phyloP scores from a whole-genome alignment of 2,888 invertebrate genomes.

The Baronia brevicornis region DNA sequence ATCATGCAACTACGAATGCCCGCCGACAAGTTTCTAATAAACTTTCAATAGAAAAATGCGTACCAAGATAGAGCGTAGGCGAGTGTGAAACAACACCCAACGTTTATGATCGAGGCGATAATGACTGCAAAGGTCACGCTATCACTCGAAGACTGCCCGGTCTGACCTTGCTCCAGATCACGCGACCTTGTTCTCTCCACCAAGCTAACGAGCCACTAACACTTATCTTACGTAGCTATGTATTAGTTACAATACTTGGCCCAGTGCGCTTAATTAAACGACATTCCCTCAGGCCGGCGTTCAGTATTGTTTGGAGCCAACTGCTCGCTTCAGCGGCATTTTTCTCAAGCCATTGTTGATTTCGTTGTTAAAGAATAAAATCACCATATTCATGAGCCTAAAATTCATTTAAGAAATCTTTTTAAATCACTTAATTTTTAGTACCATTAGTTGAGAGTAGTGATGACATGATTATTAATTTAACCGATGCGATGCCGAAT shows the following conservation, averaged over 20 bases:
- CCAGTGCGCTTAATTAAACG: conserved; percentile 49
- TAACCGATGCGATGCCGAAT: too few species aligned
- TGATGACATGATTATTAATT: too few species aligned
- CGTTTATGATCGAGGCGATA: conserved; percentile 44
- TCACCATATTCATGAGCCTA: too few species aligned
- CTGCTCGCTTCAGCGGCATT: background rate
- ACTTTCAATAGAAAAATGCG: conserved; percentile 12
- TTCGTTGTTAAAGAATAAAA: too few species aligned
- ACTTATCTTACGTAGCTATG: conserved; percentile 42
- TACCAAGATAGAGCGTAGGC: conserved; percentile 23
- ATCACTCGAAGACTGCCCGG: conserved; percentile 59
- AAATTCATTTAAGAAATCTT: too few species aligned
- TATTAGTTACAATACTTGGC: conserved; percentile 48
- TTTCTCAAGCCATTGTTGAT: background rate
- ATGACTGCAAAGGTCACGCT: conserved; percentile 62
- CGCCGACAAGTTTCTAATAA: too few species aligned
- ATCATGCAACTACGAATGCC: too few species aligned
- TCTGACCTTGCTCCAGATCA: conserved; percentile 66
- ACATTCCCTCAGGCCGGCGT: conserved; percentile 39
- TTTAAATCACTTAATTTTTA: too few species aligned
- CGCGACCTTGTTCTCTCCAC: conserved; percentile 57
- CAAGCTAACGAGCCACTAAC: conserved; percentile 43
- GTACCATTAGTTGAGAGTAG: too few species aligned
- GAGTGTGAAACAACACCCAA: conserved; percentile 29
- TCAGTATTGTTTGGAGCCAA: conserved; percentile 15